Evolutionary conservation across 92 coral and sea anemone genomes (phyloP), one percentile per base, ranked within the genome.

Genomic region (Epizoanthus rinbou): DNA sequence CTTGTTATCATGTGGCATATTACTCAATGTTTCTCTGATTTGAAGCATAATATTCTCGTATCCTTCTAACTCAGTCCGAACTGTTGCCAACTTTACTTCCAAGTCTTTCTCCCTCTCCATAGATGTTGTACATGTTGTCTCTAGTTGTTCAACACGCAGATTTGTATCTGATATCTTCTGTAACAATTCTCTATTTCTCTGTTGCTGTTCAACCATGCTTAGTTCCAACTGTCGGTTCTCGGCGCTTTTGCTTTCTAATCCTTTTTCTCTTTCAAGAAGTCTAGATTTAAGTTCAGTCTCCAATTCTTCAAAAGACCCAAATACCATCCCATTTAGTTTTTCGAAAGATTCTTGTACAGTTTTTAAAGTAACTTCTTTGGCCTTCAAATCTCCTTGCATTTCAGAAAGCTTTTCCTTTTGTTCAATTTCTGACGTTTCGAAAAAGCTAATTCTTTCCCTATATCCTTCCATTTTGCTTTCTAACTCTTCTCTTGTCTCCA

Each of bases 311-410:
- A 93, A 96, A 11, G 99, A 93, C 53, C 94, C 91, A 39, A 96
- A 96, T 6, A 96, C 99, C 90, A 93, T 91, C 9, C 98, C 99
- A 62, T 92, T 96, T 13, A 96, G 84, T 59, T 94, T 93, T 84
- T 96, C 98, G 81, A 91, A 96, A 15, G 99, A 92, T 75, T 91
- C 95, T 79, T 96, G 99, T 10, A 96, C 91, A 53, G 89, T 91
- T 31, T 85, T 88, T 50, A 93, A 74, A 35, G 90, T 97, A 2
- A 93, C 91, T 52, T 92, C 97, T 72, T 96, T 96, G 0, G 95
- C 97, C 81, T 87, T 90, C 53, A 96, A 57, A 47, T 83, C 88
- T 50, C 97, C 94, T 39, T 84, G 86, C 9, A 88, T 58, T 74
- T 90, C 93, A 4, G 87, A 92, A 54, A 92, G 85, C 73, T 52